Base-by-base conservation (phyloP, 2,888 invertebrate genomes). In the Drymonia ruficornis region DNA sequence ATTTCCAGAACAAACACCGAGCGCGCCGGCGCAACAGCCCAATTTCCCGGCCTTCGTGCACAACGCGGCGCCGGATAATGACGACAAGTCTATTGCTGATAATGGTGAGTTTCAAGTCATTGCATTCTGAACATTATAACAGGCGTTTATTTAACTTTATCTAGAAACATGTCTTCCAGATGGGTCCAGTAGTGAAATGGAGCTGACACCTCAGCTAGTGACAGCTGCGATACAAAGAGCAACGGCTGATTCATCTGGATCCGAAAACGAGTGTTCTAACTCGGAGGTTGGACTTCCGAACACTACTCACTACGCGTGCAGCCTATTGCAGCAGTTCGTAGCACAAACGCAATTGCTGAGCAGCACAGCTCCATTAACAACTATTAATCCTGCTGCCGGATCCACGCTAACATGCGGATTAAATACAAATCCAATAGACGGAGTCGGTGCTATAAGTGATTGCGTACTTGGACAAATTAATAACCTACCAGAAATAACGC, bases 261-360 rank as follows among this genome's bases (percentile, higher is more conserved):
- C 96, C 2, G 96, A 96, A 78, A 96, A 95, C 56, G 96, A 96
- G 78, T 92, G 90, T 65, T 93, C 93, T 0, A 93, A 92, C 61
- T 90, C 94, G 3, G 93, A 89, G 58, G 77, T 89, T 53, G 91
- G 94, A 61, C 93, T 94, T 70, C 91, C 87, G 65, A 91, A 87
- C 63, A 92, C 93, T 46, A 93, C 94, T 15, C 95, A 95, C 74
- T 96, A 96, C 79, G 95, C 96, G 57, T 96, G 96, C 15, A 95
- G 95, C 52, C 83, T 97, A 60, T 83, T 97, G 59, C 96, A 97
- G 78, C 96, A 97, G 76, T 97, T 97, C 75, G 96, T 95, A 57
- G 96, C 95, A 49, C 96, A 96, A 82, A 97, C 96, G 0, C 96
- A 96, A 81, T 91, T 95, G 78, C 81, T 96, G 31, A 95, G 94